phyloP scores from a whole-genome alignment of 1,140 invertebrate genomes.

The Hyphantria cunea region DNA sequence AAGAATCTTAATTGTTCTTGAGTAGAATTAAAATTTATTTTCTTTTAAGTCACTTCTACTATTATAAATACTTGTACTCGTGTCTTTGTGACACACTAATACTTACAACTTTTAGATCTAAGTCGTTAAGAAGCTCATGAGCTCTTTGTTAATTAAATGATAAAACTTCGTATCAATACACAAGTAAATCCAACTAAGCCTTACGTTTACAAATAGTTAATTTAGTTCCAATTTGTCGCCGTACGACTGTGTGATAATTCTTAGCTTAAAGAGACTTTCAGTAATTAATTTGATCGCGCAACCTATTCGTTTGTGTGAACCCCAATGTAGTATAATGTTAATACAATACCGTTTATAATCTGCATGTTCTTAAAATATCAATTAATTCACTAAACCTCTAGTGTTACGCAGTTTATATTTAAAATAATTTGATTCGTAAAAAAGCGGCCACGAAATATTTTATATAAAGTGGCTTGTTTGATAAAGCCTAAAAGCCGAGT shows the following conservation, averaged over 20 bases:
- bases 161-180: too few relatives aligned
- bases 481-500: too few relatives aligned
- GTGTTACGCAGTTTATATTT: neutral
- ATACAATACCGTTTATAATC: neutral
- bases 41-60: too few relatives aligned
- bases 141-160: constrained; percentile 8
- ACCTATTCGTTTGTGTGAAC: constrained; percentile 13
- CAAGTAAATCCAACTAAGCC: constrained; percentile 6
- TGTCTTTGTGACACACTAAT: too few relatives aligned
- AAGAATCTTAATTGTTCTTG: too few relatives aligned
- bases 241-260: constrained; percentile 18
- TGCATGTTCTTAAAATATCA: neutral
- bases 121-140: too few relatives aligned
- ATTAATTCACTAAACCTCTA: neutral
- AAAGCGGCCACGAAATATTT: too few relatives aligned
- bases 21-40: too few relatives aligned
- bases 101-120: too few relatives aligned
- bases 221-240: constrained; percentile 9
- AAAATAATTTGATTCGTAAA: neutral
- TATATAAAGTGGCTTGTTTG: too few relatives aligned
- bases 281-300: constrained; percentile 12
- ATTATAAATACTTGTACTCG: too few relatives aligned
- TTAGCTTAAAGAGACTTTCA: constrained; percentile 14
- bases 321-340: neutral
- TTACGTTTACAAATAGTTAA: neutral